Conservation (phyloP, 2,797 vertebrate species). For the Leucoraja ocellata region DNA sequence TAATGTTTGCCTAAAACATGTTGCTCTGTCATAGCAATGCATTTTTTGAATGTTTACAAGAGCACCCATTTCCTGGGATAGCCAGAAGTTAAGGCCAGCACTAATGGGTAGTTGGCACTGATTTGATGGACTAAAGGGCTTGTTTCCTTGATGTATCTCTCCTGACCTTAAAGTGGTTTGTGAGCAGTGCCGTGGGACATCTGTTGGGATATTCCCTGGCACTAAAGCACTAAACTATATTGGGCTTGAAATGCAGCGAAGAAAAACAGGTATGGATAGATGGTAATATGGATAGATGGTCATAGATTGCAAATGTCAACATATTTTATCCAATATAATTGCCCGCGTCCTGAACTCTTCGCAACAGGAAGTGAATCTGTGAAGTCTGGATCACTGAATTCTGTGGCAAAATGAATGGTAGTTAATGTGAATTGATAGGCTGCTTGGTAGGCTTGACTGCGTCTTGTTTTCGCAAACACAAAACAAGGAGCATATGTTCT, state of each 20-base stretch:
- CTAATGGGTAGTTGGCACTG: too few species aligned
- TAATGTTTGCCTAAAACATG: not conserved
- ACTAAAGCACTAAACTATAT: not conserved
- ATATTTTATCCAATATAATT: slow-evolving; percentile 14
- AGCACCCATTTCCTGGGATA: not conserved
- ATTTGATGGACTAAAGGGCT: too few species aligned
- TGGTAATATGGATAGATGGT: not conserved
- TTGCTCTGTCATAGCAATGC: not conserved
- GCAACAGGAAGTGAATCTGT: not conserved
- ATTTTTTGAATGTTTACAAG: not conserved
- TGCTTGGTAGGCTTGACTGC: not conserved
- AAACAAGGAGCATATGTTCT: slow-evolving; percentile 20
- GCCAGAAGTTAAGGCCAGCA: not conserved
- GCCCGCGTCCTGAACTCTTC: not conserved
- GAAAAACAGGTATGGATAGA: not conserved
- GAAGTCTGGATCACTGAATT: not conserved
- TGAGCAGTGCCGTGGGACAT: not conserved
- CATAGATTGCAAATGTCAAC: not conserved
- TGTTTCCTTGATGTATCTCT: too few species aligned
- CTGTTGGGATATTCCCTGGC: not conserved
- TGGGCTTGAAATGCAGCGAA: not conserved
- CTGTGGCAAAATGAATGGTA: not conserved
- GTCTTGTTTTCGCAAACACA: not conserved
- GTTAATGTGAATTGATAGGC: slow-evolving; percentile 26
- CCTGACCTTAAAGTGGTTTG: not conserved